Base-by-base conservation (phyloP, 2,113 vertebrate species). In the Dunckerocampus dactyliophorus region DNA sequence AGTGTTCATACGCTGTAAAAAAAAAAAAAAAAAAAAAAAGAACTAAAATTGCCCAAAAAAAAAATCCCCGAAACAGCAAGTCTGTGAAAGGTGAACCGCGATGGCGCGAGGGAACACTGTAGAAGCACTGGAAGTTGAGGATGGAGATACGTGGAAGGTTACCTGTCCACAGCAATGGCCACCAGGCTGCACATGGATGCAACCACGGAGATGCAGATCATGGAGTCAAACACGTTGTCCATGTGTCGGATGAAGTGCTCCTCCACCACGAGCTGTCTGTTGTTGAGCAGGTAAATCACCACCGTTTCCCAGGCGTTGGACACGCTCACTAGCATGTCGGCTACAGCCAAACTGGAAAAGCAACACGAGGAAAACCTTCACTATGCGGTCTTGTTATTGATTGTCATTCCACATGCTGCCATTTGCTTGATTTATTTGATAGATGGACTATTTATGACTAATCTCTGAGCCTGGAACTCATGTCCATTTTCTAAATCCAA, bases 121-220 rank as follows among this genome's bases (percentile, higher is more conserved):
- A 14, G 13, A 43, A 46, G 5, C 28, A 42, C 17, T 13, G 11
- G 22, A 28, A 3, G 22, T 42, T 15, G 4, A 24, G 31, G 9
- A n/a, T 2, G 13, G 8, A 24, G 21, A 24, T 19, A 8, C 4
- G 20, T 45, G 17, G 34, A 22, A 46, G 6, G 31, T 58, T 78
- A 88, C 87, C 96, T 92, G 75, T 99, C 96, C 61, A 95, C 91
- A 0, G 96, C 95, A 2, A 98, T 98, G 55, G 95, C 94, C 85
- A 98, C 78, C 76, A 99, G 87, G 70, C 95, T 97, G 63, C 94
- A 98, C 94, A 97, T 99, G 15, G 96, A 98, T 11, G 95, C 95
- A 75, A 98, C 94, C 14, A 99, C 93, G 4, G 95, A 98, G 79
- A 95, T 97, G 85, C 95, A 98, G 86, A 98, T 99, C 91, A 98